These are phyloP conservation scores for Tympanoctomys barrerae DNA, from an alignment of 2,797 vertebrate genomes.

Conservation along the genomic window DNA sequence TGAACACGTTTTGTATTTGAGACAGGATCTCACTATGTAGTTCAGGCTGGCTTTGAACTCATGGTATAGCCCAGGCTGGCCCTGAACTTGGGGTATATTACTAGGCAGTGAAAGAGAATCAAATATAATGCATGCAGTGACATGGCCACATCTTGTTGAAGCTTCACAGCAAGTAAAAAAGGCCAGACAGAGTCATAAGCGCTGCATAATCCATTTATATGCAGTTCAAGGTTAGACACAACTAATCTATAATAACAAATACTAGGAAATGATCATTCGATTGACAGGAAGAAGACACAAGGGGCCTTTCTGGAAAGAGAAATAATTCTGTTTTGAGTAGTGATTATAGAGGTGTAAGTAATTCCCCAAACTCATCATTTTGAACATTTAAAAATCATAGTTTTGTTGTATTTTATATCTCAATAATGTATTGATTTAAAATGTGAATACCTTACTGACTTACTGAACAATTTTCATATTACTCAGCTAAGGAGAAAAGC, in stretches of 20 bases:
- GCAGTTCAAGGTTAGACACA: background rate
- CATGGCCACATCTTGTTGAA: background rate
- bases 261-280: background rate
- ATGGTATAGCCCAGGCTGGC: too few species aligned
- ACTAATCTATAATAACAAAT: background rate
- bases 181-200: background rate
- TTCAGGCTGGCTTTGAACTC: too few species aligned
- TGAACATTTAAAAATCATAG: conserved; percentile 30
- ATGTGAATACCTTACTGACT: conserved; percentile 27
- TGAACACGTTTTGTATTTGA: background rate
- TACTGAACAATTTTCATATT: background rate
- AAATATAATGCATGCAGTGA: background rate
- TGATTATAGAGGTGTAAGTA: background rate
- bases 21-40: too few species aligned
- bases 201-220: background rate
- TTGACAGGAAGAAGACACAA: background rate
- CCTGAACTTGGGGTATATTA: too few species aligned
- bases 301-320: background rate
- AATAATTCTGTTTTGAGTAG: conserved; percentile 1
- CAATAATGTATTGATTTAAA: conserved; percentile 43
- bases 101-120: background rate
- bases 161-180: background rate
- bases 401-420: background rate
- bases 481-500: background rate
- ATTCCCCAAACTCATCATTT: background rate